A percentile compares a stretch with the other conserved stretches of the same genome.
phyloP scores from a whole-genome alignment of 1,140 invertebrate genomes.

The Tetramorium alpestre region DNA sequence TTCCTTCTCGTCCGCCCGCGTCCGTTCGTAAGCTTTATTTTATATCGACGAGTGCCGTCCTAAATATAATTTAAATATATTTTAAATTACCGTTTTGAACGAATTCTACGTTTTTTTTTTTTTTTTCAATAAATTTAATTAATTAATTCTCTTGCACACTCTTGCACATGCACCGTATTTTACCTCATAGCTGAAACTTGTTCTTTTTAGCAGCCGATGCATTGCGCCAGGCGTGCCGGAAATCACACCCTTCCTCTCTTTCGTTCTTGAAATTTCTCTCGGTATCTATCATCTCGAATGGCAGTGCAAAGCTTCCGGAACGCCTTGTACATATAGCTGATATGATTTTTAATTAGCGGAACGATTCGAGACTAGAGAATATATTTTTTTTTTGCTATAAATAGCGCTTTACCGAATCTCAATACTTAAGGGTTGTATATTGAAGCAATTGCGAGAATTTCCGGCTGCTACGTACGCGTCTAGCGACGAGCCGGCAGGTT shows the following conservation, averaged over 20 bases:
- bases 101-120: background rate
- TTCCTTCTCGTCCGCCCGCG: slow-evolving; percentile 39
- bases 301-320: background rate
- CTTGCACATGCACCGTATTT: slow-evolving; percentile 50
- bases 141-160: slow-evolving; percentile 41
- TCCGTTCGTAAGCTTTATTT: slow-evolving; percentile 29
- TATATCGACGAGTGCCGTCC: slow-evolving; percentile 20
- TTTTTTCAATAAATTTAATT: background rate
- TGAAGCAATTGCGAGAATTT: background rate
- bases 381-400: slow-evolving; percentile 27
- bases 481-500: background rate
- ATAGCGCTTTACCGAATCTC: slow-evolving; percentile 24
- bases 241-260: background rate
- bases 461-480: background rate
- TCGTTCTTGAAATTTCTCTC: background rate
- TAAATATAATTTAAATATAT: background rate
- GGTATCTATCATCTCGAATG: background rate
- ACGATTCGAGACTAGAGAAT: slow-evolving; percentile 14
- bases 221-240: background rate
- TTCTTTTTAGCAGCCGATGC: slow-evolving; percentile 33
- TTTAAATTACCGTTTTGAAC: background rate
- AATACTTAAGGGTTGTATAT: background rate
- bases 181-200: slow-evolving; percentile 13
- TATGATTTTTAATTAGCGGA: slow-evolving; percentile 22
- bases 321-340: slow-evolving; percentile 31